These are phyloP conservation scores for Pseudopleuronectes americanus DNA, from an alignment of 2,797 vertebrate species.

Conservation along the genomic window DNA sequence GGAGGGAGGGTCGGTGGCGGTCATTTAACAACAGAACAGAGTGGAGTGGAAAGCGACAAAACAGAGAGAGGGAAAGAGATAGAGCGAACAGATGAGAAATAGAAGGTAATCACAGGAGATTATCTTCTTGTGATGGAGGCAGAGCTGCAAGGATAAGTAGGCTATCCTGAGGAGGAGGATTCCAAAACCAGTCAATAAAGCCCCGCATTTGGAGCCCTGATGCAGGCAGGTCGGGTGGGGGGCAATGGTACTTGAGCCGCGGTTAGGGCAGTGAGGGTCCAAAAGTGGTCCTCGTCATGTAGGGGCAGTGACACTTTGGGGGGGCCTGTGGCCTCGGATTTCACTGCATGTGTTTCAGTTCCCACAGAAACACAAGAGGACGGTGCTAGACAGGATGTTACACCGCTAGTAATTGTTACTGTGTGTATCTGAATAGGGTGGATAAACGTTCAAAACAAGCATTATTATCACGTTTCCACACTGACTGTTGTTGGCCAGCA, in stretches of 20 bases:
- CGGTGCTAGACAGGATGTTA: background rate
- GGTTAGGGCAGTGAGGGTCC: conserved; percentile 61
- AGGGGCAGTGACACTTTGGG: conserved; percentile 32
- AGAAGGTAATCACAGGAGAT: conserved; percentile 85
- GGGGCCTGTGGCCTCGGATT: conserved; percentile 54
- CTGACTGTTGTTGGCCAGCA: background rate
- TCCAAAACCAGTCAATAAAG: conserved; percentile 82
- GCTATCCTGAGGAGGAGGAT: conserved; percentile 70
- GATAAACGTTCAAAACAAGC: background rate
- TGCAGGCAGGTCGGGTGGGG: conserved; percentile 48
- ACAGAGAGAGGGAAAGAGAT: conserved; percentile 53
- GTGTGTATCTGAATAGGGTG: background rate
- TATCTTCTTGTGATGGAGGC: conserved; percentile 83
- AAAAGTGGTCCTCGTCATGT: conserved; percentile 62
- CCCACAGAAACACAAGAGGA: conserved; percentile 58
- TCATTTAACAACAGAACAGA: conserved; percentile 66
- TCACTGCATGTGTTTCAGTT: conserved; percentile 72
- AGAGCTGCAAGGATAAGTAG: conserved; percentile 77
- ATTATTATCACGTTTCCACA: background rate
- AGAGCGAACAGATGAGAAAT: conserved; percentile 73
- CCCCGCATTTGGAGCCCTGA: conserved; percentile 62
- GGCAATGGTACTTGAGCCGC: conserved; percentile 40
- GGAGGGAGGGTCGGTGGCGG: conserved; percentile 4
- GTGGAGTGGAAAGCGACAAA: conserved; percentile 72
- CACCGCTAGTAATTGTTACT: background rate